Conservation (phyloP, 2,113 vertebrate species). For the Corvus hawaiiensis region DNA sequence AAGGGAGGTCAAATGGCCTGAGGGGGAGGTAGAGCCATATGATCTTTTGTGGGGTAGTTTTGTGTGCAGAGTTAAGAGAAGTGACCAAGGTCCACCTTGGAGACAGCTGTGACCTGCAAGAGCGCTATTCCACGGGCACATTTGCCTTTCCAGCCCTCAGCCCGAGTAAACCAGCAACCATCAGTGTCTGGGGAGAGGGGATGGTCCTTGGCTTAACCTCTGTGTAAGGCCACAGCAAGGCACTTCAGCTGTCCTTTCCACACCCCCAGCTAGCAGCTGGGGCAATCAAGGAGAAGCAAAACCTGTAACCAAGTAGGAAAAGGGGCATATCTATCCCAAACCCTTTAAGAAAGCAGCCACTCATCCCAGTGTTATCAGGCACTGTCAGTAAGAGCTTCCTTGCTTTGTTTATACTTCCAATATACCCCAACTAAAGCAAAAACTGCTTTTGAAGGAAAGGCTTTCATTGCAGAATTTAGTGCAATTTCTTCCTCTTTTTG, state of each 20-base stretch:
- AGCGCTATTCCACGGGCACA: not conserved
- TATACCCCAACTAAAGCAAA: not conserved
- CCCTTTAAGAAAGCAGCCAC: not conserved
- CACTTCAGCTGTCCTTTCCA: not conserved
- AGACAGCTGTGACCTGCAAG: not conserved
- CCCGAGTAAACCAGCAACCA: not conserved
- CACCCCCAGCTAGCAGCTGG: not conserved
- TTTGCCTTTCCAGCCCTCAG: not conserved
- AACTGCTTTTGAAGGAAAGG: not conserved
- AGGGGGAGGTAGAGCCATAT: not conserved
- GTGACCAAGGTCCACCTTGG: too few relatives aligned
- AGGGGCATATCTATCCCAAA: not conserved
- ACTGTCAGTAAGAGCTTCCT: not conserved
- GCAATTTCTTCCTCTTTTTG: not conserved
- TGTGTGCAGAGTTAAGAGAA: not conserved
- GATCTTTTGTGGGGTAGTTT: not conserved
- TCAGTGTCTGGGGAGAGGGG: not conserved
- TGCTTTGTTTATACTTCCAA: not conserved
- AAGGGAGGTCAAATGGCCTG: not conserved
- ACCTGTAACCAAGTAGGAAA: not conserved
- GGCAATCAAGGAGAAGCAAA: not conserved
- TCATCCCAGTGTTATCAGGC: not conserved
- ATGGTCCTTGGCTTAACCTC: not conserved
- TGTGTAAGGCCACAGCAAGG: not conserved
- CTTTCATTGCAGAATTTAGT: not conserved